Evolutionary conservation across 2,888 invertebrate genomes (phyloP).

Genomic region (Chalcis sispes): DNA sequence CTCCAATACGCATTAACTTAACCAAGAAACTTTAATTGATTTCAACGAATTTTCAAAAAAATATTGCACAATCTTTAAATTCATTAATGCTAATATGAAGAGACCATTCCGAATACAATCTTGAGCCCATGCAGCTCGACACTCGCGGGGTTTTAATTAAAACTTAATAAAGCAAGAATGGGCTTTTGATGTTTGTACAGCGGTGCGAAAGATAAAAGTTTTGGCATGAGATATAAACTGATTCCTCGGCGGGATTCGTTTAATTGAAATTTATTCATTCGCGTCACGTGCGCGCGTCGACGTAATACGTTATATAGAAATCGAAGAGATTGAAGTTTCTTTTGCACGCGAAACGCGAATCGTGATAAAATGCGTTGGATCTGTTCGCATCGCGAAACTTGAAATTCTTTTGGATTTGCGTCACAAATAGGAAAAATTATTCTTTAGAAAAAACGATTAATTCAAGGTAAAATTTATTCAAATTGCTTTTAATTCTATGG

Average conservation of each 20-base stretch:
- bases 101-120: background rate
- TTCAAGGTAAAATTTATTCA: background rate
- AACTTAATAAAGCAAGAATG: slow-evolving; percentile 3
- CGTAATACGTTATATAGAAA: background rate
- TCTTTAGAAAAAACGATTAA: slow-evolving; percentile 20
- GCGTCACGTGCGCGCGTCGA: slow-evolving; percentile 14
- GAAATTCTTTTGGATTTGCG: slow-evolving; percentile 12
- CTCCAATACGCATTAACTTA: too few relatives aligned
- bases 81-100: background rate
- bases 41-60: too few relatives aligned
- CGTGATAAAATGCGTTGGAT: slow-evolving; percentile 20
- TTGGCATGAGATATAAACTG: background rate
- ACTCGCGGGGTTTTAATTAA: slow-evolving; percentile 7
- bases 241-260: slow-evolving; percentile 11
- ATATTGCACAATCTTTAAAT: too few relatives aligned
- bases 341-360: background rate
- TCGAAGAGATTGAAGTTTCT: slow-evolving; percentile 15
- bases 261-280: slow-evolving; percentile 41
- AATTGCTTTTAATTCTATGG: background rate
- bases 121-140: background rate
- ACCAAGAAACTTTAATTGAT: too few relatives aligned
- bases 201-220: background rate
- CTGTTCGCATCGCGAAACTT: background rate
- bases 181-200: background rate
- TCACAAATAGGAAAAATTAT: slow-evolving; percentile 30